Percentiles rank a stretch among this genome's conserved stretches.
These are phyloP conservation scores for Vireo griseus DNA, from an alignment of 2,797 vertebrate species.

Conservation along the genomic window DNA sequence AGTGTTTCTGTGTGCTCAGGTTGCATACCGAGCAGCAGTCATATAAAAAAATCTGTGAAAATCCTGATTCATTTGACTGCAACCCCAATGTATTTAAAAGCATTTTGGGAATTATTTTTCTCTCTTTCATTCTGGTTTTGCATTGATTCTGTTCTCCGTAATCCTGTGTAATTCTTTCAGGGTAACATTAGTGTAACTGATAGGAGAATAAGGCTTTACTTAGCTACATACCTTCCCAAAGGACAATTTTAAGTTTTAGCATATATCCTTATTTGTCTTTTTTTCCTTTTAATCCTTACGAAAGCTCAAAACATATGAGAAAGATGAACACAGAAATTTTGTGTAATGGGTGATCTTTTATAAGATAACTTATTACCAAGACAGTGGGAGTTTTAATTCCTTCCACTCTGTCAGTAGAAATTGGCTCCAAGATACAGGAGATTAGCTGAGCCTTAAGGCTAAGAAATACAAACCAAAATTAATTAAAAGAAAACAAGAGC, in stretches of 20 bases:
- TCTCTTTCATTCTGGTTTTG: neutral
- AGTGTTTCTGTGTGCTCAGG: neutral
- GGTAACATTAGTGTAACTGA: neutral
- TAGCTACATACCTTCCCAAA: neutral
- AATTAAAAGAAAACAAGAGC: constrained; percentile 64
- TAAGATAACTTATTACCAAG: constrained; percentile 48
- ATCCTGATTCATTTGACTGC: neutral
- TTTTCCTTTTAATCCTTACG: neutral
- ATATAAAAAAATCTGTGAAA: neutral
- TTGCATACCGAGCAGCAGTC: neutral
- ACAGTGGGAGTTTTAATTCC: constrained; percentile 19
- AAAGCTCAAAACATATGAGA: constrained; percentile 34
- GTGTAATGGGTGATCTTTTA: constrained; percentile 7
- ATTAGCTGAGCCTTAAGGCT: constrained; percentile 54
- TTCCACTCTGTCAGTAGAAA: constrained; percentile 44
- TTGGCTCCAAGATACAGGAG: constrained; percentile 20
- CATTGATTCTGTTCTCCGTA: neutral
- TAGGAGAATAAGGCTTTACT: neutral
- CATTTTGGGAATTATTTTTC: neutral
- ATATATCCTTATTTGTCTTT: neutral
- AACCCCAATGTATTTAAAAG: neutral
- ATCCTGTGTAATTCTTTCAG: neutral
- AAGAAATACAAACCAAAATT: constrained; percentile 56
- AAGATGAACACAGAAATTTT: constrained; percentile 31
- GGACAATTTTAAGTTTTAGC: neutral